These are phyloP conservation scores for Rotaria socialis DNA, from an alignment of 2,888 invertebrate species.

Conservation along the genomic window DNA sequence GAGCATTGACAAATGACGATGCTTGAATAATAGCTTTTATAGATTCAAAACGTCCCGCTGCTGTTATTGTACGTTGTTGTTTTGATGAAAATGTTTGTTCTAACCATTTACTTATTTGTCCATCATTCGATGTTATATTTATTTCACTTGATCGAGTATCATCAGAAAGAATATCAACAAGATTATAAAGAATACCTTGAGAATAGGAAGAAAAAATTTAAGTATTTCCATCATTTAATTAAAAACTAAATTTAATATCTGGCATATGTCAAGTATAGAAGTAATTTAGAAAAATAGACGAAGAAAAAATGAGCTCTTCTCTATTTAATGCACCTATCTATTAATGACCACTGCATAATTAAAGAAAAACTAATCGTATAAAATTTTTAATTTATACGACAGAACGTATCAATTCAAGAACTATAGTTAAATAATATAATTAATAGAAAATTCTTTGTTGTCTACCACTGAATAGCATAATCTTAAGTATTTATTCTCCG, in stretches of 20 bases:
- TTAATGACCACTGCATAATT: too few species aligned
- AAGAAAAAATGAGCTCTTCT: too few species aligned
- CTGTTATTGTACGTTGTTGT: neutral
- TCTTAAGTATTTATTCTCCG: too few species aligned
- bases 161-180: neutral
- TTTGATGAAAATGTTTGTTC: conserved; percentile 4
- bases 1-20: conserved; percentile 5
- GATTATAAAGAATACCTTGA: conserved; percentile 5
- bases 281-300: too few species aligned
- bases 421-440: too few species aligned
- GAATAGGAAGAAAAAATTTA: neutral
- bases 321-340: too few species aligned
- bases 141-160: conserved; percentile 11
- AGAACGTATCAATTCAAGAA: too few species aligned
- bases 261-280: neutral
- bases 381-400: too few species aligned
- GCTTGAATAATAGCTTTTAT: conserved; percentile 16
- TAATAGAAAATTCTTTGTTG: too few species aligned
- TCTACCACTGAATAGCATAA: too few species aligned
- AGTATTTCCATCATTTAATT: neutral
- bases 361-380: too few species aligned
- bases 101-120: conserved; percentile 1
- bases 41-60: neutral
- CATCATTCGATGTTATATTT: conserved; percentile 9
- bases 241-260: neutral